phyloP scores from a whole-genome alignment of 2,888 invertebrate species.

The Chrysopilus asiliformis region DNA sequence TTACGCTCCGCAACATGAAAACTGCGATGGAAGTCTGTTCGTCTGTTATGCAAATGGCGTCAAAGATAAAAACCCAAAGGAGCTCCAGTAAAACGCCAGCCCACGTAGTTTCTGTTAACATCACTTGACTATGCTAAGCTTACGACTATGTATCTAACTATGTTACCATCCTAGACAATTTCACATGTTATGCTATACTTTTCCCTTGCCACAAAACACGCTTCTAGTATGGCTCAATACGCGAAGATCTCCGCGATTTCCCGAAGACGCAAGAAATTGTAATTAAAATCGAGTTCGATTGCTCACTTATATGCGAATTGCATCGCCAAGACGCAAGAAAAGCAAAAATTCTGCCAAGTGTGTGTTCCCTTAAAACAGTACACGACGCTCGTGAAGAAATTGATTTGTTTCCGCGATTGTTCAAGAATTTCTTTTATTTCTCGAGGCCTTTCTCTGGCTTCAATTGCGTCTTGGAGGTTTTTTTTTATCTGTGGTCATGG shows the following conservation, averaged over 20 bases:
- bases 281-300: conserved; percentile 4
- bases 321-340: not conserved
- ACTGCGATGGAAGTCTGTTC: no score
- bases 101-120: not conserved
- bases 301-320: not conserved
- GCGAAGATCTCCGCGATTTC: no score
- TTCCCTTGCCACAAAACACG: no score
- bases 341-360: not conserved
- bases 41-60: conserved; percentile 7
- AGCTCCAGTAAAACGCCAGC: not conserved
- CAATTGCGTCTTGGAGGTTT: no score
- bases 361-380: conserved; percentile 1
- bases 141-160: not conserved
- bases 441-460: no score
- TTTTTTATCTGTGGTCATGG: no score
- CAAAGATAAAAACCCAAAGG: not conserved
- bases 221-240: no score
- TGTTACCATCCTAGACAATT: not conserved
- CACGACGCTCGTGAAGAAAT: conserved; percentile 3
- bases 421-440: not conserved
- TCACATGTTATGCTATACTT: not conserved
- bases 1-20: conserved; percentile 6
- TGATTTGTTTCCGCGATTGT: conserved; percentile 4
- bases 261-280: conserved; percentile 4
- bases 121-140: not conserved